phyloP scores from a whole-genome alignment of 1,140 invertebrate species.

The Mactra quadrangularis region DNA sequence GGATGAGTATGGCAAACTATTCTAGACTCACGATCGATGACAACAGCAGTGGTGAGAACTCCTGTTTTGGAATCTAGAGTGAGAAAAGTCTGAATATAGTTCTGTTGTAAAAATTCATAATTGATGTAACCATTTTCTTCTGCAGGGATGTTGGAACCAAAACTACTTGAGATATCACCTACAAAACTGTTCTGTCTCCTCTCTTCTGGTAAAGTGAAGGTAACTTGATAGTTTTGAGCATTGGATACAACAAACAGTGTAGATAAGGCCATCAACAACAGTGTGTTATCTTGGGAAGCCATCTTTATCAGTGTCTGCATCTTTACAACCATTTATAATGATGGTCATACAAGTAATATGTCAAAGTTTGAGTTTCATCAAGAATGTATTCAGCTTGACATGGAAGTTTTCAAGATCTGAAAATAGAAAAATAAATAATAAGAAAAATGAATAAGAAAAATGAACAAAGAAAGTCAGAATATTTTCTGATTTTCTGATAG shows the following conservation, averaged over 20 bases:
- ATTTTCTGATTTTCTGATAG: too few relatives aligned
- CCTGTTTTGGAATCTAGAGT: conserved; percentile 43
- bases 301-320: too few relatives aligned
- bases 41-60: conserved; percentile 38
- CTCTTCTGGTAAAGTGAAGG: conserved; percentile 51
- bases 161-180: conserved; percentile 53
- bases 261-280: background rate
- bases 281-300: too few relatives aligned
- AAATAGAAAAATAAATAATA: too few relatives aligned
- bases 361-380: too few relatives aligned
- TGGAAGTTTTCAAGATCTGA: too few relatives aligned
- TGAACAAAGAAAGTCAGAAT: too few relatives aligned
- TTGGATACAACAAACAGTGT: background rate
- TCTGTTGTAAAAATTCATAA: conserved; percentile 49
- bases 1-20: conserved; percentile 54
- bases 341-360: too few relatives aligned
- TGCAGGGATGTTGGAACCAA: conserved; percentile 39
- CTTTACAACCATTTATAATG: too few relatives aligned
- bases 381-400: too few relatives aligned
- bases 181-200: conserved; percentile 42
- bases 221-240: conserved; percentile 52
- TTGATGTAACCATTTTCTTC: conserved; percentile 36
- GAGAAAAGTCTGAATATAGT: conserved; percentile 33
- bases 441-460: too few relatives aligned
- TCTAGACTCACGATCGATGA: conserved; percentile 55